phyloP scores from a whole-genome alignment of 2,113 vertebrate species.

The Nerophis lumbriciformis region DNA sequence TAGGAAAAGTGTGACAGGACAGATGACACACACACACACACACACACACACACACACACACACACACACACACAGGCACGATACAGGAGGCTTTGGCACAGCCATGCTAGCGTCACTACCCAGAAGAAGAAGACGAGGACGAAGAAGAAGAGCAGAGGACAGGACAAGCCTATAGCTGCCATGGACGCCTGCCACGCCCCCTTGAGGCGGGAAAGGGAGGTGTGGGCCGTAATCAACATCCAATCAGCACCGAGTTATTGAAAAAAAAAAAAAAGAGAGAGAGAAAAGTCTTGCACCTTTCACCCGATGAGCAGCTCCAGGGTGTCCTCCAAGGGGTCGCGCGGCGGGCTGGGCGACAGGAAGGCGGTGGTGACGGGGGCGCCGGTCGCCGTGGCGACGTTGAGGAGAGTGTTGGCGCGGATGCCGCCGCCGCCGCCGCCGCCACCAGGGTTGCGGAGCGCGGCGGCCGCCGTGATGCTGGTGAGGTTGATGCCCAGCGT shows the following conservation, averaged over 20 bases:
- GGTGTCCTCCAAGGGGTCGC: conserved; percentile 90
- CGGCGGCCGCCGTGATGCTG: conserved; percentile 91
- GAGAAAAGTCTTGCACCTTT: conserved; percentile 18
- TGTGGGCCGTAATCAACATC: conserved; percentile 49
- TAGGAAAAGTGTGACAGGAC: background rate
- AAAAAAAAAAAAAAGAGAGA: background rate
- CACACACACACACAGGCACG: conserved; percentile 51
- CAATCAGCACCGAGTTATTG: conserved; percentile 55
- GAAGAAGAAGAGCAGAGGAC: conserved; percentile 59
- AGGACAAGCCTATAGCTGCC: conserved; percentile 69
- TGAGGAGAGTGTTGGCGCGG: conserved; percentile 62
- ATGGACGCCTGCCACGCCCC: conserved; percentile 42
- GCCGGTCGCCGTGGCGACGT: conserved; percentile 69
- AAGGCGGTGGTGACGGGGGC: conserved; percentile 87
- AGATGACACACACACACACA: no score
- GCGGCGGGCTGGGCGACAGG: conserved; percentile 87
- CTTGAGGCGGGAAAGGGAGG: conserved; percentile 23
- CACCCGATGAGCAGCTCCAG: conserved; percentile 88
- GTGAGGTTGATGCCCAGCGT: conserved; percentile 98
- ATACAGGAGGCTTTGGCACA: conserved; percentile 69
- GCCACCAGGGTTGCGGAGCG: conserved; percentile 60
- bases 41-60: no score
- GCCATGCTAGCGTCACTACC: conserved; percentile 72
- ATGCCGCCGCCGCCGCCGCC: conserved; percentile 55
- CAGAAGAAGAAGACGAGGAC: conserved; percentile 61